A percentile compares a stretch with the other conserved stretches of the same genome.
Conservation (phyloP, 2,113 vertebrate species). For the Canis aureus region DNA sequence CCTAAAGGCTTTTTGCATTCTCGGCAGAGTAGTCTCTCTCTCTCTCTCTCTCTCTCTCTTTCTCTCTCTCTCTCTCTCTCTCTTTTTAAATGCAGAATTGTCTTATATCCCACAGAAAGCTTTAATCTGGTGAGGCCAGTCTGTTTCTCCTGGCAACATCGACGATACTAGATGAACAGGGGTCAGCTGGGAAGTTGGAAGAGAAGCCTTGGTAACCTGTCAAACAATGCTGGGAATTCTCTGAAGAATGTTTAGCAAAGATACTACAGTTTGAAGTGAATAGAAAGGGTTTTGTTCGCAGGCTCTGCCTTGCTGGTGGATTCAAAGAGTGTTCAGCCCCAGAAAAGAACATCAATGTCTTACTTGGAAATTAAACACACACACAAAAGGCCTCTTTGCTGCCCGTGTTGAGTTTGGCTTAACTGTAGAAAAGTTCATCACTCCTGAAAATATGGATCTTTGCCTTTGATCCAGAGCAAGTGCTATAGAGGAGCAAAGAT, state of each 20-base stretch:
- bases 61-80: neutral
- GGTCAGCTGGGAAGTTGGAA: conserved; percentile 75
- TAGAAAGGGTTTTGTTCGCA: conserved; percentile 80
- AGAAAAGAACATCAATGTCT: conserved; percentile 78
- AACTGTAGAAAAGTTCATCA: conserved; percentile 60
- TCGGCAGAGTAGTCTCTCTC: neutral
- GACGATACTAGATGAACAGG: conserved; percentile 54
- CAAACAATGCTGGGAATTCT: conserved; percentile 82
- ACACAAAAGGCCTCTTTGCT: conserved; percentile 65
- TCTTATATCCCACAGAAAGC: conserved; percentile 50
- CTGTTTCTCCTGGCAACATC: conserved; percentile 76
- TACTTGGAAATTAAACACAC: conserved; percentile 74
- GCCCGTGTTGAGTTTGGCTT: conserved; percentile 27
- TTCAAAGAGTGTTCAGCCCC: conserved; percentile 73
- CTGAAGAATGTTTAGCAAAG: conserved; percentile 78
- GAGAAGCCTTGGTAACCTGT: conserved; percentile 75
- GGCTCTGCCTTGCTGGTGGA: conserved; percentile 73
- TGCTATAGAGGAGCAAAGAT: conserved; percentile 22
- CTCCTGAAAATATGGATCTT: conserved; percentile 61
- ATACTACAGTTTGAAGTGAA: conserved; percentile 80
- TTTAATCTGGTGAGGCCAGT: conserved; percentile 66
- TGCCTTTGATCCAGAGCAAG: conserved; percentile 66
- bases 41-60: neutral
- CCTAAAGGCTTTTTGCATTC: conserved; percentile 63
- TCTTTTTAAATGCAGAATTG: conserved; percentile 49